Base-by-base conservation (phyloP, 2,888 invertebrate genomes). In the Drosophila borborema region DNA sequence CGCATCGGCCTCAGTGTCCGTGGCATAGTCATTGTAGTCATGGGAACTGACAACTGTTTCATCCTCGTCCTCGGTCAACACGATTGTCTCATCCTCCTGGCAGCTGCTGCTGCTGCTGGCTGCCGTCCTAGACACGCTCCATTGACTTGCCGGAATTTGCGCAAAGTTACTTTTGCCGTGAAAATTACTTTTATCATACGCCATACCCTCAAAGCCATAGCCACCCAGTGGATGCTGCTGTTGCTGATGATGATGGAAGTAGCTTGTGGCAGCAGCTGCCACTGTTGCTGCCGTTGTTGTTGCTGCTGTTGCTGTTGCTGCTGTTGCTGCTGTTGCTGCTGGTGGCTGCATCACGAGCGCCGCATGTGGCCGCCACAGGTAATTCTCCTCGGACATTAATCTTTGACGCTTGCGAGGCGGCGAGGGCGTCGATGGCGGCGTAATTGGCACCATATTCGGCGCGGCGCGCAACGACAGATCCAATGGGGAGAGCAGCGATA, bases 401-500 rank as follows among this genome's bases (percentile, higher is more conserved):
- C 91, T 89, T 71, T 86, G 79, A 28, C 92, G 91, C 72, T 93
- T 93, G 53, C 93, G 79, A 16, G 93, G 93, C 6, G 93, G 93
- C 56, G 93, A 93, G 36, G 93, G 93, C 48, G 93, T 93, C 58
- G 93, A 91, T 40, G 93, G 93, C 46, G 93, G 93, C 51, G 93
- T 93, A 71, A 93, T 93, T 79, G 93, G 93, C 64, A 91, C 91
- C 58, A 90, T 80, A 66, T 89, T 91, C 34, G 92, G 76, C 20
- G 92, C 88, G 2, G 84, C 72, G 41, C 93, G 89, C 62, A 93
- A 71, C 40, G 93, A 93, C 51, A 93, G 88, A 81, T 93, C 93
- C 70, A 93, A 76, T 28, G 93, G 93, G 14, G 93, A 92, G 46
- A 92, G 77, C 76, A 92, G 68, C 66, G 89, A 82, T 73, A 92